A percentile compares a stretch with the other conserved stretches of the same genome.
Evolutionary conservation across 2,113 vertebrate species (phyloP).

Genomic region (Lanius collurio): DNA sequence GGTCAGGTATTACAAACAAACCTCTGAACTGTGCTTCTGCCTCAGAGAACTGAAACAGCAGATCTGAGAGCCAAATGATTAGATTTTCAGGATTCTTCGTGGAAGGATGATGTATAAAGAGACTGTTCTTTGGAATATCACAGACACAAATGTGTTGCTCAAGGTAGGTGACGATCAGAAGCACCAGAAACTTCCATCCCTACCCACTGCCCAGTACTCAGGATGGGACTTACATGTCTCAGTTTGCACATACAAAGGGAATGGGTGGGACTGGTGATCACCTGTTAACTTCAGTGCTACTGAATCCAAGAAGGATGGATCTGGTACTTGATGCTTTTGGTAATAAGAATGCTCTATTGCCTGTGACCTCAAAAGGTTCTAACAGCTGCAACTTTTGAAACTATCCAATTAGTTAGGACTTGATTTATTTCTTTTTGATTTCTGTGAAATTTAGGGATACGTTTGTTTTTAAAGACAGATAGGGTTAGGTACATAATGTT

Average conservation of each 20-base stretch:
- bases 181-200: neutral
- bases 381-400: neutral
- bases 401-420: neutral
- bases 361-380: neutral
- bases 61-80: neutral
- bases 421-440: neutral
- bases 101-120: neutral
- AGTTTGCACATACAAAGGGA: neutral
- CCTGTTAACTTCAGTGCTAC: neutral
- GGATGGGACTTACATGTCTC: accelerated
- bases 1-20: neutral
- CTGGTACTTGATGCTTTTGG: neutral
- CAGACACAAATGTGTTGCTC: neutral
- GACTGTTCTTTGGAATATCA: neutral
- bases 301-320: neutral
- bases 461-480: neutral
- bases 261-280: neutral
- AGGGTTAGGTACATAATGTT: neutral
- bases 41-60: neutral
- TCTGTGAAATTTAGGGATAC: neutral
- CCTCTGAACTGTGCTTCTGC: neutral
- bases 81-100: neutral
- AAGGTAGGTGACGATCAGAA: neutral
- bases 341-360: neutral
- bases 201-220: neutral